phyloP scores from a whole-genome alignment of 2,888 invertebrate genomes.

The Orgyia antiqua region DNA sequence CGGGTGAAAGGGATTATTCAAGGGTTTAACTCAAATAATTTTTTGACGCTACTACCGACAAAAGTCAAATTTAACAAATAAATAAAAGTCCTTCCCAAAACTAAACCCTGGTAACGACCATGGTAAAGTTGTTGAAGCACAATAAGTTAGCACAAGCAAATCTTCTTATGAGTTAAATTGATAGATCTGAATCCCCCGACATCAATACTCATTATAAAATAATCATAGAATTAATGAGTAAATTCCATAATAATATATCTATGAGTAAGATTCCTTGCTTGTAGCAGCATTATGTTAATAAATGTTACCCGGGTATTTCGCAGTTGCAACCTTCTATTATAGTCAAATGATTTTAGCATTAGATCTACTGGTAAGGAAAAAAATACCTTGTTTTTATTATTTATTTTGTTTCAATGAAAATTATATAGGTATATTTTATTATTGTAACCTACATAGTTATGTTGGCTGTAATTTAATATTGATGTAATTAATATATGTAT shows the following conservation, averaged over 20 bases:
- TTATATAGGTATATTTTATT: constrained; percentile 78
- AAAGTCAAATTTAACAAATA: too few species aligned
- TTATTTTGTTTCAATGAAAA: constrained; percentile 76
- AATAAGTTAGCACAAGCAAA: too few species aligned
- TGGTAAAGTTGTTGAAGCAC: too few species aligned
- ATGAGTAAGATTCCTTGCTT: constrained; percentile 74
- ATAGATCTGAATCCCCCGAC: constrained; percentile 41
- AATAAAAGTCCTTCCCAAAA: too few species aligned
- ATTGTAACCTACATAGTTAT: constrained; percentile 77
- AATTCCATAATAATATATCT: constrained; percentile 72
- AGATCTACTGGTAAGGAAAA: constrained; percentile 67
- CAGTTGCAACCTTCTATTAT: constrained; percentile 60
- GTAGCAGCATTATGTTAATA: constrained; percentile 66
- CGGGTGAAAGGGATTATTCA: too few species aligned
- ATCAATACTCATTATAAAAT: constrained; percentile 63
- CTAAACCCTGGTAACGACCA: too few species aligned
- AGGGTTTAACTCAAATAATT: too few species aligned
- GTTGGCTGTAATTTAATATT: constrained; percentile 78
- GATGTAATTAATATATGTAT: constrained; percentile 79
- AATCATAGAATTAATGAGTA: constrained; percentile 69
- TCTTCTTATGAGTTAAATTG: constrained; percentile 7
- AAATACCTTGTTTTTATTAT: constrained; percentile 76
- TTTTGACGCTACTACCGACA: too few species aligned
- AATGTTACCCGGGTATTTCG: constrained; percentile 68
- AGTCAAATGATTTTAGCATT: constrained; percentile 73